A percentile compares a stretch with the other conserved stretches of the same genome.
Conservation (phyloP, 2,113 vertebrate genomes). For the Neomonachus schauinslandi region DNA sequence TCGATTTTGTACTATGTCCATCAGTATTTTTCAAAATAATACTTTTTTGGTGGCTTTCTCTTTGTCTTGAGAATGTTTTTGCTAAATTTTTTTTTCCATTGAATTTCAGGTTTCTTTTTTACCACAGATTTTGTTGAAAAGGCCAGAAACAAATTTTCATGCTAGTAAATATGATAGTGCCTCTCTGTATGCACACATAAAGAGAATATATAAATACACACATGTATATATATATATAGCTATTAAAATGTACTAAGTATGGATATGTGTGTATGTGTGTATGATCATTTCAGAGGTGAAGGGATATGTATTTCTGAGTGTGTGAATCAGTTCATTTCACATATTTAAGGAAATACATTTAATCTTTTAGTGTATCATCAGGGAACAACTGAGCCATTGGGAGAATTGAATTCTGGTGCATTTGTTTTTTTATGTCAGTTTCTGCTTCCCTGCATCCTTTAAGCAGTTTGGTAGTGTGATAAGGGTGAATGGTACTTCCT, state of each 20-base stretch:
- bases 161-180: background rate
- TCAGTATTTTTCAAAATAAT: slow-evolving; percentile 46
- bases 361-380: background rate
- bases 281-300: background rate
- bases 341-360: slow-evolving; percentile 23
- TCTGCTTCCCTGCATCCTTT: background rate
- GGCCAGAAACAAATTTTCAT: background rate
- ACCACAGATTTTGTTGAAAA: slow-evolving; percentile 47
- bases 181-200: background rate
- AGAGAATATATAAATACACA: background rate
- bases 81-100: background rate
- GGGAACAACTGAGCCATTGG: background rate
- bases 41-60: background rate
- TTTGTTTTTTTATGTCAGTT: background rate
- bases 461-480: background rate
- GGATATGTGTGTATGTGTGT: background rate
- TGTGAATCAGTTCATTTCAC: background rate
- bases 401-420: background rate
- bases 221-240: background rate
- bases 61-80: slow-evolving; percentile 11
- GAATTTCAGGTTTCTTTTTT: background rate
- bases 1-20: background rate
- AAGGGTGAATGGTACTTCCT: background rate
- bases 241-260: background rate
- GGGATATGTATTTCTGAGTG: background rate